Evolutionary conservation across 2,888 invertebrate species (phyloP).

Genomic region (Andrena marginata): DNA sequence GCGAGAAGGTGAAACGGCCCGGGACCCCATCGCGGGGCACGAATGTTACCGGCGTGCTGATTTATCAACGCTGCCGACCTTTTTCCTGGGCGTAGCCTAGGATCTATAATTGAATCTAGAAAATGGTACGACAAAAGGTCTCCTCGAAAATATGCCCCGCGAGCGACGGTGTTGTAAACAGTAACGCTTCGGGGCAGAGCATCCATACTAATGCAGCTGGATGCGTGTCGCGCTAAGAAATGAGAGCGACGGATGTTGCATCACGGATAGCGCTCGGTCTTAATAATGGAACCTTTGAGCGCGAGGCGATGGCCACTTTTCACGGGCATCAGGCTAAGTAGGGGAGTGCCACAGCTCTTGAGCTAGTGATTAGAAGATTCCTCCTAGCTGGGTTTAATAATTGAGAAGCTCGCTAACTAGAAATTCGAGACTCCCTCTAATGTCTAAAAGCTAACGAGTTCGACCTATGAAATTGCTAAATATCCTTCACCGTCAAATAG

Average conservation of each 20-base stretch:
- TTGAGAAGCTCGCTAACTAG: no score
- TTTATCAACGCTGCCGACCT: constrained; percentile 55
- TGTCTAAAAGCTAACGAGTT: neutral
- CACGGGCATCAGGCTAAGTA: no score
- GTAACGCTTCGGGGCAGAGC: constrained; percentile 22
- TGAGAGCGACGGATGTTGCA: neutral
- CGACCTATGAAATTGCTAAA: neutral
- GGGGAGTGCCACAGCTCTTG: no score
- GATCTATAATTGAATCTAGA: constrained; percentile 76
- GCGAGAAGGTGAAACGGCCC: constrained; percentile 46
- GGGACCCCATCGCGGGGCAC: constrained; percentile 37
- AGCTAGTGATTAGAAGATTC: no score
- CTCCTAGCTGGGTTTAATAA: no score
- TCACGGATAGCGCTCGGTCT: neutral
- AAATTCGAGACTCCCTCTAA: neutral
- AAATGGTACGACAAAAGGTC: constrained; percentile 57
- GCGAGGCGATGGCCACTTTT: no score
- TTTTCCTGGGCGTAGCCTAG: constrained; percentile 56
- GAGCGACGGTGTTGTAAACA: constrained; percentile 28
- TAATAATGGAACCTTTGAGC: neutral
- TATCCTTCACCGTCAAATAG: no score
- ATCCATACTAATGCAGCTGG: constrained; percentile 20
- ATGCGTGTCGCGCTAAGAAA: neutral
- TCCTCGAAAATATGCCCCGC: constrained; percentile 44
- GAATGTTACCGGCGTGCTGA: constrained; percentile 45